Conservation (phyloP, 2,113 vertebrate genomes). For the Odontophorus gujanensis region DNA sequence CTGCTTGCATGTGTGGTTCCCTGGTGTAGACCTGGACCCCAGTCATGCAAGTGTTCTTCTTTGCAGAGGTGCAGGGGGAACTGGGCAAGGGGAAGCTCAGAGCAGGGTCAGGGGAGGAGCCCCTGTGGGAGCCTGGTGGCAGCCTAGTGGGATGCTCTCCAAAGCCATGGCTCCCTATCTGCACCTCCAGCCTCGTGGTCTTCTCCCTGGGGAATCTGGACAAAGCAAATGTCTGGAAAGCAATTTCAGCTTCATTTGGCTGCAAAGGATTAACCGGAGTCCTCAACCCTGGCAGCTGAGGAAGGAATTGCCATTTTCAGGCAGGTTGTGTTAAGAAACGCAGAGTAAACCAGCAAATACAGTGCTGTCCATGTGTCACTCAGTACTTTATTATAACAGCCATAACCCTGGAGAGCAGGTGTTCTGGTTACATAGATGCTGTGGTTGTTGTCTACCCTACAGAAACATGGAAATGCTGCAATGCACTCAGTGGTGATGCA, state of each 20-base stretch:
- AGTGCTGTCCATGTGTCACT: not conserved
- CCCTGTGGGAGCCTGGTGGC: not conserved
- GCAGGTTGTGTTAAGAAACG: not conserved
- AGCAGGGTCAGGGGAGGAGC: not conserved
- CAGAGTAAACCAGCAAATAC: not conserved
- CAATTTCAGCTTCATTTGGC: not conserved
- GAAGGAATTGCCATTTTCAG: not conserved
- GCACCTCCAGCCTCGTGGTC: not conserved
- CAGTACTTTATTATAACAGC: not conserved
- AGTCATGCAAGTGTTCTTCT: not conserved
- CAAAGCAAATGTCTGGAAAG: not conserved
- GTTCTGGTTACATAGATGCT: not conserved
- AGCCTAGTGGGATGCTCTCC: not conserved
- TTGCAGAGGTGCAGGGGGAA: not conserved
- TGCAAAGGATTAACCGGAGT: not conserved
- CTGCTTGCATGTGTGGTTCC: not conserved
- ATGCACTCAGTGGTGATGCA: not conserved
- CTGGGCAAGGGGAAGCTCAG: not conserved
- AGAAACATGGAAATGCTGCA: not conserved
- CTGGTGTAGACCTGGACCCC: not conserved
- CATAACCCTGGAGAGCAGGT: not conserved
- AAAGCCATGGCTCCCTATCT: accelerated
- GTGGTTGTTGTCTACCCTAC: not conserved
- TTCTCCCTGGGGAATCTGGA: not conserved
- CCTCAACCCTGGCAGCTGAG: not conserved